Evolutionary conservation across 2,888 invertebrate genomes (phyloP).

Genomic region (Eupeodes latifasciatus): DNA sequence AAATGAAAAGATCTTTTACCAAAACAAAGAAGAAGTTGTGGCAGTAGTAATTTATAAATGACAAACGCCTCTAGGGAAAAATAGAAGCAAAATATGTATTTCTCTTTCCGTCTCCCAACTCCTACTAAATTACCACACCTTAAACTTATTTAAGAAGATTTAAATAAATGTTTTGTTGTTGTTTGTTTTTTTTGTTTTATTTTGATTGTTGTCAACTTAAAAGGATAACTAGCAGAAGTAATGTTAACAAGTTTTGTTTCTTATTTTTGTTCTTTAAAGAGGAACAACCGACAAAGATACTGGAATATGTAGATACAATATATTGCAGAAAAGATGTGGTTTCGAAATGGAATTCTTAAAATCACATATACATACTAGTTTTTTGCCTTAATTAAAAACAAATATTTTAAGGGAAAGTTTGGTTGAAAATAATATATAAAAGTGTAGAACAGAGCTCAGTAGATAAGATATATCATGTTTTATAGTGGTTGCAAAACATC

Average conservation of each 20-base stretch:
- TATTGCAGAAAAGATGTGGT: too few relatives aligned
- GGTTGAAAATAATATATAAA: too few relatives aligned
- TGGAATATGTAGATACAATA: too few relatives aligned
- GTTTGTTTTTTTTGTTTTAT: too few relatives aligned
- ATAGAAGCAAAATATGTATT: not conserved
- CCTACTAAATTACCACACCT: slow-evolving; percentile 21
- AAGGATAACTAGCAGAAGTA: not conserved
- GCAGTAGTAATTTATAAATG: slow-evolving; percentile 50
- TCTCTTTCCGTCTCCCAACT: not conserved
- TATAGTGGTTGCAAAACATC: too few relatives aligned
- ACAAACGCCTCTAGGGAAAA: slow-evolving; percentile 33
- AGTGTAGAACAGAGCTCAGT: too few relatives aligned
- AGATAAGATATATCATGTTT: too few relatives aligned
- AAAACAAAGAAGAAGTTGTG: not conserved
- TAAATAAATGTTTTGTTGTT: slow-evolving; percentile 1
- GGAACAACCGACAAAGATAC: not conserved
- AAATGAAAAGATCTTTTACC: not conserved
- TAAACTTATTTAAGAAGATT: slow-evolving; percentile 8
- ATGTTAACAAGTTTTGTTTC: not conserved
- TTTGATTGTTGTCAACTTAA: slow-evolving; percentile 9
- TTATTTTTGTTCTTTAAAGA: not conserved
- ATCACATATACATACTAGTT: too few relatives aligned
- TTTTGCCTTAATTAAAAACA: too few relatives aligned
- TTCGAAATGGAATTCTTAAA: too few relatives aligned
- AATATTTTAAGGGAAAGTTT: too few relatives aligned